Base-by-base conservation (phyloP, 2,888 invertebrate species). In the Anarsia innoxiella region DNA sequence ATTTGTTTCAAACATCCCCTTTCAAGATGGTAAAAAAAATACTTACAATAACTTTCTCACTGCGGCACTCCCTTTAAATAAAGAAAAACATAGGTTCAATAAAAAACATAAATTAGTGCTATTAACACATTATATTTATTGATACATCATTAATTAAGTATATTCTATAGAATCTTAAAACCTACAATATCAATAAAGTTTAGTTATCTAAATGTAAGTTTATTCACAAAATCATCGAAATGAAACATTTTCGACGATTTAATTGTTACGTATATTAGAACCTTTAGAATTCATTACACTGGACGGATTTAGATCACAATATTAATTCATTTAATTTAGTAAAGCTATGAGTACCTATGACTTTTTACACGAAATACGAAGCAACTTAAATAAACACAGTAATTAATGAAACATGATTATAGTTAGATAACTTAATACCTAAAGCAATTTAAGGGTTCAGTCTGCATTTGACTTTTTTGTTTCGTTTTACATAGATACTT, bases 101-200 rank as follows among this genome's bases (percentile, higher is more conserved):
- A n/a, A n/a, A n/a, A 32, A 32, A 32, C 23, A 42, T 30, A 37
- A 12, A 36, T 59, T 73, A 76, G 76, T 74, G 74, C 66, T 69
- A 77, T 78, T 79, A 77, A 75, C 72, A 76, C 73, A 72, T 67
- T 76, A 75, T 63, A 70, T 72, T 66, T 65, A 71, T 63, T 64
- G 65, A 74, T 77, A 78, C 64, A 78, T 67, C 61, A 53, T 70
- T 66, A 61, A 59, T 62, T 60, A 62, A 65, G 62, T 59, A 57
- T 63, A 65, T 48, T 61, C 12, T 64, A 63, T 48, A 61, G 46
- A 49, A 38, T 42, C 53, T 55, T 52, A 56, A 14, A 34, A 39
- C 37, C 39, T 41, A 41, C 32, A 53, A 55, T 55, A 58, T 54
- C 53, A 41, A 44, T 42, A 42, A 49, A 56, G 63, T 33, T 31